These are phyloP conservation scores for Lamprologus lemairii DNA, from an alignment of 2,113 vertebrate genomes.

Conservation along the genomic window DNA sequence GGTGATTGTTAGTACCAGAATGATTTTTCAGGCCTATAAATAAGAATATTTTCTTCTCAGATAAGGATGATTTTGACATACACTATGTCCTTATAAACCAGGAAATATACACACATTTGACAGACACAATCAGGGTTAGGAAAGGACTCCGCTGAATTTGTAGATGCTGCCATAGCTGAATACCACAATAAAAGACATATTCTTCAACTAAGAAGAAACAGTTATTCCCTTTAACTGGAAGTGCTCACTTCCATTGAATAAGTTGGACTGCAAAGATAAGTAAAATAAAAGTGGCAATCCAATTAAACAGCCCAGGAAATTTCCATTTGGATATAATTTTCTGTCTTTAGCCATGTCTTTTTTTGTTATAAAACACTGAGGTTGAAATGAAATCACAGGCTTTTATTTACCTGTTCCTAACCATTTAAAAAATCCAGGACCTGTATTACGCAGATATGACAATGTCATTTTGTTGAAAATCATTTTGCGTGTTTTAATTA, in stretches of 20 bases:
- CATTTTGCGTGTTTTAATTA: constrained; percentile 69
- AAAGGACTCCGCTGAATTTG: not conserved
- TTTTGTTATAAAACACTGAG: constrained; percentile 69
- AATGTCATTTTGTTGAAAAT: constrained; percentile 55
- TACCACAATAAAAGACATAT: constrained; percentile 27
- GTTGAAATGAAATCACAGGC: constrained; percentile 74
- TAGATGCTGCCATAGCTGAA: constrained; percentile 33
- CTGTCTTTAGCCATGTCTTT: constrained; percentile 58
- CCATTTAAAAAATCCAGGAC: constrained; percentile 54
- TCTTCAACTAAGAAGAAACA: constrained; percentile 51
- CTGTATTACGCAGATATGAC: constrained; percentile 71
- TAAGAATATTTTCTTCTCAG: constrained; percentile 27
- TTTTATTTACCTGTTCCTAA: constrained; percentile 69
- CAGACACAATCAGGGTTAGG: not conserved
- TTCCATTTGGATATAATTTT: constrained; percentile 62
- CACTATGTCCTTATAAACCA: constrained; percentile 1
- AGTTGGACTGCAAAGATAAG: constrained; percentile 59
- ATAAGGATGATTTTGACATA: not conserved
- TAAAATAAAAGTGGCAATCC: constrained; percentile 70
- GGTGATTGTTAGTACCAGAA: constrained; percentile 22
- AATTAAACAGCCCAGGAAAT: constrained; percentile 72
- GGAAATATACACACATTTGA: constrained; percentile 1
- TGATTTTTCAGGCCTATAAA: constrained; percentile 38
- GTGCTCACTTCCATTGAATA: constrained; percentile 59
- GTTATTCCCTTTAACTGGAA: constrained; percentile 63